Evolutionary conservation across 2,113 vertebrate species (phyloP).

Genomic region (Choloepus hoffmanni): DNA sequence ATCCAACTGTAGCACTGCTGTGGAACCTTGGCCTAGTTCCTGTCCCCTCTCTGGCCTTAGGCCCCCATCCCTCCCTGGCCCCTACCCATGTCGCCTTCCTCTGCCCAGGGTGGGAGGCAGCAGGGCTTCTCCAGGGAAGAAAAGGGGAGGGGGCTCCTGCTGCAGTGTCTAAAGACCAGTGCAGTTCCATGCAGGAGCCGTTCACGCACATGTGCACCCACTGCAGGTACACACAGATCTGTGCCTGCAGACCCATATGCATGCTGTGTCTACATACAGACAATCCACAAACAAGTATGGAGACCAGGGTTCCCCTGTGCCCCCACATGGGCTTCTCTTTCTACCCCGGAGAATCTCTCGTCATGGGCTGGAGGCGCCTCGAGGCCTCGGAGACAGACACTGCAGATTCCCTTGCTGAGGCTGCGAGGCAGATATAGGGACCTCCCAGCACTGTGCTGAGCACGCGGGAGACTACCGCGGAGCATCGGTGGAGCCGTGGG

Average conservation of each 20-base stretch:
- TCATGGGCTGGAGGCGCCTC: not conserved
- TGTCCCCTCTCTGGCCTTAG: not conserved
- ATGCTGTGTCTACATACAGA: not conserved
- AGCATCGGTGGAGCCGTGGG: not conserved
- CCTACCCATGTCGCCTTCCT: not conserved
- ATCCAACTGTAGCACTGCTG: not conserved
- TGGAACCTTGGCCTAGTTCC: not conserved
- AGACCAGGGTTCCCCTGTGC: not conserved
- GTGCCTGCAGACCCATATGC: not conserved
- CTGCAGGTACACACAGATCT: not conserved
- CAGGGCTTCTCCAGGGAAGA: not conserved
- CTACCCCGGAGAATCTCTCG: not conserved
- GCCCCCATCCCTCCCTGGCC: not conserved
- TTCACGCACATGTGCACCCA: not conserved
- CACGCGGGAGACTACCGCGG: not conserved
- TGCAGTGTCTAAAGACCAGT: not conserved
- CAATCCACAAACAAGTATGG: not conserved
- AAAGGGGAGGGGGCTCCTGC: not conserved
- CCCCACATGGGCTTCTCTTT: not conserved
- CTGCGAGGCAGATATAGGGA: not conserved
- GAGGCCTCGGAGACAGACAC: not conserved
- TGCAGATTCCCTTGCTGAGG: not conserved
- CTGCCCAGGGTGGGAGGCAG: not conserved
- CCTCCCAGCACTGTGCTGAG: not conserved
- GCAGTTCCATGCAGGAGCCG: not conserved